phyloP scores from a whole-genome alignment of 1,140 invertebrate genomes.

The Hypothenemus hampei region DNA sequence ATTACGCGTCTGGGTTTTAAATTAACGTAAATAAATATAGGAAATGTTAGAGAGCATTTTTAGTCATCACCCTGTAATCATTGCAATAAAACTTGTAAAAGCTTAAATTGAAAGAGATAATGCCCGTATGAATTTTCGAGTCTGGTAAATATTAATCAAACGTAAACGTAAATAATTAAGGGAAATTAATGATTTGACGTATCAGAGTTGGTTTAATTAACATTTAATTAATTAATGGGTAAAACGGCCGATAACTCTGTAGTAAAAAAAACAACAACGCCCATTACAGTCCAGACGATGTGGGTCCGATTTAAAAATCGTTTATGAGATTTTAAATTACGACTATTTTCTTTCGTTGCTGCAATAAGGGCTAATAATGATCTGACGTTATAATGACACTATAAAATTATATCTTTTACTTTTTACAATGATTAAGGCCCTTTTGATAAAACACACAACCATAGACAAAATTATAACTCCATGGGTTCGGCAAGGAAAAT shows the following conservation, averaged over 20 bases:
- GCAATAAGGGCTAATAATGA: background rate
- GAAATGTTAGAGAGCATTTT: no score
- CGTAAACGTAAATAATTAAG: slow-evolving; percentile 33
- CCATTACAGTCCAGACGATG: slow-evolving; percentile 12
- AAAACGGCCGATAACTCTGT: slow-evolving; percentile 29
- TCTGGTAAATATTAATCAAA: slow-evolving; percentile 27
- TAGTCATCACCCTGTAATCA: no score
- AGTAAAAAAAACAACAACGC: slow-evolving; percentile 28
- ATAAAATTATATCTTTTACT: no score
- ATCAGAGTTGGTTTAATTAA: slow-evolving; percentile 28
- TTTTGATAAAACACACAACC: no score
- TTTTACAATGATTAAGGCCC: no score
- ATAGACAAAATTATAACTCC: slow-evolving; percentile 1
- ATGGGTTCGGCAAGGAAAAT: slow-evolving; percentile 8
- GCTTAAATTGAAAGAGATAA: no score
- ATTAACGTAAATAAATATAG: no score
- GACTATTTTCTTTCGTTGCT: slow-evolving; percentile 1
- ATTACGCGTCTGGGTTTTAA: no score
- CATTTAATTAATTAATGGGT: slow-evolving; percentile 32
- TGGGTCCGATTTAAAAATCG: slow-evolving; percentile 30
- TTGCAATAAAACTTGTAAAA: no score
- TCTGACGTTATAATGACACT: background rate
- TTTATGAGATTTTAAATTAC: slow-evolving; percentile 10
- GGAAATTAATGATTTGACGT: slow-evolving; percentile 33
- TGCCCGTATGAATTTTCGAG: slow-evolving; percentile 17